phyloP scores from a whole-genome alignment of 1,140 invertebrate species.

The Drosophila micromelanica region DNA sequence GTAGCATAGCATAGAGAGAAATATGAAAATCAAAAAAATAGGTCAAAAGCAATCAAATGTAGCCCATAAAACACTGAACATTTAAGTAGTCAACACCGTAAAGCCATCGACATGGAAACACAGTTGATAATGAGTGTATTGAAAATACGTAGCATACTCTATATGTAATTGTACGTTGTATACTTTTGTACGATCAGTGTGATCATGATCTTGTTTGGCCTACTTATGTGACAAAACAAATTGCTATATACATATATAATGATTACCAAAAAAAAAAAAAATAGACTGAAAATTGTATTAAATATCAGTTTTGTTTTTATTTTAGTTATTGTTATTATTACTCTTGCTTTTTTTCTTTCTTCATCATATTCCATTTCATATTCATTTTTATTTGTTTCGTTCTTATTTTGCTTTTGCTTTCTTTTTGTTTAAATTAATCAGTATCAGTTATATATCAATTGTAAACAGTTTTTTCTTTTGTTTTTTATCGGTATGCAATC shows the following conservation, averaged over 20 bases:
- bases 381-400: constrained; percentile 25
- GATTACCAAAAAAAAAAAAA: constrained; percentile 66
- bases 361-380: constrained; percentile 43
- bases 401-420: constrained; percentile 10
- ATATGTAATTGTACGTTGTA: not conserved
- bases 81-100: constrained; percentile 13
- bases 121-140: constrained; percentile 7
- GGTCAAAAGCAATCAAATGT: constrained; percentile 21
- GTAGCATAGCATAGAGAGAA: constrained; percentile 35
- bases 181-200: constrained; percentile 4
- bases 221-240: constrained; percentile 8
- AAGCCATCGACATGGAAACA: constrained; percentile 32
- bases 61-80: constrained; percentile 39
- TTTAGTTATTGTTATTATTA: constrained; percentile 75
- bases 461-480: constrained; percentile 68
- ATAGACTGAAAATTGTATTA: constrained; percentile 73
- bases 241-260: constrained; percentile 1
- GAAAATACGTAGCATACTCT: not conserved
- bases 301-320: constrained; percentile 79
- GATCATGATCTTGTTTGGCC: constrained; percentile 9
- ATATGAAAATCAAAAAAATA: constrained; percentile 28
- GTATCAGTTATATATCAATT: constrained; percentile 64
- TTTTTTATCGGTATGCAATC: constrained; percentile 46
- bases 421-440: constrained; percentile 40
- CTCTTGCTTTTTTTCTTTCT: constrained; percentile 37